A percentile compares a stretch with the other conserved stretches of the same genome.
Evolutionary conservation across 2,113 vertebrate species (phyloP).

Genomic region (Sinocyclocheilus anophthalmus): DNA sequence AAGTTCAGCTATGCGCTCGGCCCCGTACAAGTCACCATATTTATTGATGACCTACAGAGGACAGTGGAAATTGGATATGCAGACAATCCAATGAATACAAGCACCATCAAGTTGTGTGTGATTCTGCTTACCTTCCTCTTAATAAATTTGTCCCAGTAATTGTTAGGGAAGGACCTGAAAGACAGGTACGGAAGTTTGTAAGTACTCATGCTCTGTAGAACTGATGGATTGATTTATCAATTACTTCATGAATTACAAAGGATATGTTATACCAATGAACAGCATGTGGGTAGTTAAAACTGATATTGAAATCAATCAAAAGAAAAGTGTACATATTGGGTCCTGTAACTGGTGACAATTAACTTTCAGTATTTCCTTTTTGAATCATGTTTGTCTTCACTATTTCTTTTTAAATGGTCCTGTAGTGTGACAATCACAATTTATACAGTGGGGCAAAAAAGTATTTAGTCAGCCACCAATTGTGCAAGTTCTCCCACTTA

Average conservation of each 20-base stretch:
- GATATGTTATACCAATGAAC: background rate
- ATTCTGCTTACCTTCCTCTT: constrained; percentile 88
- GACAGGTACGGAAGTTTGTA: constrained; percentile 28
- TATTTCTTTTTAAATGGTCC: background rate
- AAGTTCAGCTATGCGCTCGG: constrained; percentile 95
- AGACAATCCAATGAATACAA: background rate
- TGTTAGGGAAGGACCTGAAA: constrained; percentile 92
- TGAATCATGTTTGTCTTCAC: background rate
- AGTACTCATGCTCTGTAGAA: background rate
- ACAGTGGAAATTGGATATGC: background rate
- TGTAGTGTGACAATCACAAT: too few species aligned
- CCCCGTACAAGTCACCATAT: constrained; percentile 93
- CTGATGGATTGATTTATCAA: background rate
- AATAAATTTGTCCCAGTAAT: constrained; percentile 99
- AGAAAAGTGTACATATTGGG: too few species aligned
- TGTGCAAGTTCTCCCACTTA: too few species aligned
- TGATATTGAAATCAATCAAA: too few species aligned
- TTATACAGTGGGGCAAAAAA: too few species aligned
- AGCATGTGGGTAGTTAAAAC: background rate
- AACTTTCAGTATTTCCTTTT: background rate
- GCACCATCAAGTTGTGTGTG: background rate
- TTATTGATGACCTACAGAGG: constrained; percentile 93
- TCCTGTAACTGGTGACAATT: background rate
- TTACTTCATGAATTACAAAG: background rate
- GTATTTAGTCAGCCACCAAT: too few species aligned